A percentile compares a stretch with the other conserved stretches of the same genome.
Evolutionary conservation across 2,888 invertebrate species (phyloP).

Genomic region (Drosophila buzzatii): DNA sequence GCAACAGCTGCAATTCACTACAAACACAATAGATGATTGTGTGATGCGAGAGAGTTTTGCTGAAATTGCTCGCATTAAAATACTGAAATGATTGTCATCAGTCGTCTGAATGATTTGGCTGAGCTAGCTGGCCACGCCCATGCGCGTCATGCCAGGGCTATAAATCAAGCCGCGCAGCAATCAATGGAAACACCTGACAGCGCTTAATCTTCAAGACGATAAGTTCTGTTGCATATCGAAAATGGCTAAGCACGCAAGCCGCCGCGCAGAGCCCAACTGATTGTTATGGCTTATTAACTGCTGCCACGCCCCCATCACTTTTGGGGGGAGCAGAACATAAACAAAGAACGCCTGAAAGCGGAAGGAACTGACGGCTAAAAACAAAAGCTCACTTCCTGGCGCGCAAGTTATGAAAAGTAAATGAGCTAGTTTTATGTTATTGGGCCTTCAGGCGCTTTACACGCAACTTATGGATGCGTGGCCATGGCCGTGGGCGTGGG

Average conservation of each 20-base stretch:
- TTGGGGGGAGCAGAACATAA: constrained; percentile 23
- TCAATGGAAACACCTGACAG: constrained; percentile 65
- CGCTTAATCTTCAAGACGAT: constrained; percentile 52
- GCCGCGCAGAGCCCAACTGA: constrained; percentile 16
- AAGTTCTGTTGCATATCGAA: constrained; percentile 48
- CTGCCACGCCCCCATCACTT: constrained; percentile 1
- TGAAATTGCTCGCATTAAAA: constrained; percentile 12
- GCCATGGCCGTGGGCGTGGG: constrained; percentile 46
- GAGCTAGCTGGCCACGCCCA: constrained; percentile 55
- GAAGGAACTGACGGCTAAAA: constrained; percentile 80
- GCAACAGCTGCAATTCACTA: constrained; percentile 36
- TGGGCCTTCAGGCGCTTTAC: constrained; percentile 53
- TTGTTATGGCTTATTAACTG: constrained; percentile 70
- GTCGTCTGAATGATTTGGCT: constrained; percentile 67
- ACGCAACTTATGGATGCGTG: constrained; percentile 66
- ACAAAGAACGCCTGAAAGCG: constrained; percentile 66
- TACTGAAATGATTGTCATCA: constrained; percentile 30
- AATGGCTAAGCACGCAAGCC: constrained; percentile 55
- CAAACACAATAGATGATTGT: constrained; percentile 48
- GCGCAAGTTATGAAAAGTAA: constrained; percentile 72
- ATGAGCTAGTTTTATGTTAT: constrained; percentile 57
- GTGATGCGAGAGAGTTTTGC: constrained; percentile 18
- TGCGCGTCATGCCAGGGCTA: constrained; percentile 20
- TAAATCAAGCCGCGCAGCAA: constrained; percentile 53
- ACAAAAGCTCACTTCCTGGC: constrained; percentile 79